Evolutionary conservation across 2,113 vertebrate species (phyloP), one percentile per base, ranked within the genome.

Genomic region (Anarhynchus alexandrinus): DNA sequence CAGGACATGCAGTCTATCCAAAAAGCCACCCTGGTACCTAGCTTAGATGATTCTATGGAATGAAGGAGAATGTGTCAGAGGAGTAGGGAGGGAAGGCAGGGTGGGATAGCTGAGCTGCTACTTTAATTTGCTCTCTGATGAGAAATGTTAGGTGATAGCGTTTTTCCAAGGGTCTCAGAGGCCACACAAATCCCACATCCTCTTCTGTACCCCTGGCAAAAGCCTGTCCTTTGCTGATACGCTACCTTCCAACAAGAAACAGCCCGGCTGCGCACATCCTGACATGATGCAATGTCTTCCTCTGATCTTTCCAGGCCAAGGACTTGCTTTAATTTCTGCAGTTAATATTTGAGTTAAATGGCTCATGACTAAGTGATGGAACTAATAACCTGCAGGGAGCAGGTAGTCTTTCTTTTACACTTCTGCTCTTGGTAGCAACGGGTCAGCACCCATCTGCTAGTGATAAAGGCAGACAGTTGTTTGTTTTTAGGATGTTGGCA

Each of bases 311-410:
- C 89, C 78, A 94, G 91, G 93, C 94, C 94, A 96, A 97, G 96
- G 96, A 96, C 95, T 97, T 86, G 42, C 82, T 70, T 97, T 96
- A 97, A 97, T 97, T 95, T 93, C 89, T 91, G 94, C 91, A 95
- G 93, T 96, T 95, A 97, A 97, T 97, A 91, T 95, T 91, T 91
- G 91, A 93, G 94, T 96, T 95, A 95, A 96, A 97, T 95, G 97
- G 87, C 87, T 96, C 97, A 90, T 97, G 96, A 97, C 95, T 95
- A 96, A 97, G 87, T 95, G 96, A 96, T 94, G 86, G 79, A 91
- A 94, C 89, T 97, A 97, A 97, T 97, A 96, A 95, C 74, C 91
- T 95, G 42, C 78, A 36, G 70, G 86, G 84, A 90, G 77, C 85
- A 81, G 64, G 82, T 90, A 94, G 64, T 64, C 82, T 92, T 89